phyloP scores from a whole-genome alignment of 2,113 vertebrate genomes.

The Pygoscelis antarcticus region DNA sequence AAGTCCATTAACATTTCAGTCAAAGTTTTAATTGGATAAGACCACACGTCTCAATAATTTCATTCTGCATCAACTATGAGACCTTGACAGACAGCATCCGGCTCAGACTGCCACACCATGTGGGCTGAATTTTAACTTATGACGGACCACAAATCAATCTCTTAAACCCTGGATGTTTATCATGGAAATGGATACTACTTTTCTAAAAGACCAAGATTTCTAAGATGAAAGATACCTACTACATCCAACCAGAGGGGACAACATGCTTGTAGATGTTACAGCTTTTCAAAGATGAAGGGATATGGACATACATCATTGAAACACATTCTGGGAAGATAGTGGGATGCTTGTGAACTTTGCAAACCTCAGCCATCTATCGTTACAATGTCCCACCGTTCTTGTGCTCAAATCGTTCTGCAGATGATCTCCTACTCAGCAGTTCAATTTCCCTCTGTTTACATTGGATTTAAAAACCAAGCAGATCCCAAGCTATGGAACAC shows the following conservation, averaged over 20 bases:
- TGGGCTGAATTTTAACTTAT: background rate
- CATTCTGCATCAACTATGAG: background rate
- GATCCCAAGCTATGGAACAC: background rate
- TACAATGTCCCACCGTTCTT: background rate
- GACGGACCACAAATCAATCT: background rate
- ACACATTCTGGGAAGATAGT: background rate
- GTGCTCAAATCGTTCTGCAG: background rate
- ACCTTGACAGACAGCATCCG: background rate
- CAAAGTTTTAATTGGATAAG: background rate
- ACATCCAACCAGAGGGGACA: background rate
- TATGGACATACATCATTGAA: background rate
- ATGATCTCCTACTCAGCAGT: background rate
- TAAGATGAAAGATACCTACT: background rate
- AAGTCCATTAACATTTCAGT: background rate
- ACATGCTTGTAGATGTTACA: background rate
- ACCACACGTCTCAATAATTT: background rate
- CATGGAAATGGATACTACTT: background rate
- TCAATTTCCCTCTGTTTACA: background rate
- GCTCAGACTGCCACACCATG: background rate
- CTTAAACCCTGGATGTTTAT: background rate
- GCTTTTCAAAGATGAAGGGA: background rate
- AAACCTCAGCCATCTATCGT: background rate
- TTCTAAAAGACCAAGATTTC: background rate
- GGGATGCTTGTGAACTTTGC: background rate
- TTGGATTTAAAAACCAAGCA: background rate